A percentile compares a stretch with the other conserved stretches of the same genome.
phyloP scores from a whole-genome alignment of 1,140 invertebrate species.

The Leptinotarsa defecta region DNA sequence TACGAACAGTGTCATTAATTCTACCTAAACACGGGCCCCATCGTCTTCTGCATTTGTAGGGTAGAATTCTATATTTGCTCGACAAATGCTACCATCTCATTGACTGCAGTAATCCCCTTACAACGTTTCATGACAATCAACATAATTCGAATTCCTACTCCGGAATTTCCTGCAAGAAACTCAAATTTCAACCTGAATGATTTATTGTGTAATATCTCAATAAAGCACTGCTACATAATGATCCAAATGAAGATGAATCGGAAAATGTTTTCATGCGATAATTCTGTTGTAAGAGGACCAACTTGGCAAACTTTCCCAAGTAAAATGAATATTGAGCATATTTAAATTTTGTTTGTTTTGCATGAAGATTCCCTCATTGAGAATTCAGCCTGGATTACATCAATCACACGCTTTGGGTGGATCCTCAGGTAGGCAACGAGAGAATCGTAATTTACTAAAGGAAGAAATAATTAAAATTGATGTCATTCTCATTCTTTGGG shows the following conservation, averaged over 20 bases:
- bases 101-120: too few species aligned
- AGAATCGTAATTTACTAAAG: neutral
- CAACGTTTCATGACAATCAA: neutral
- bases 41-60: too few species aligned
- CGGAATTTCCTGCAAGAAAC: neutral
- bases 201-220: neutral
- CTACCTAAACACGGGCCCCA: too few species aligned
- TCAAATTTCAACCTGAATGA: neutral
- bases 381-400: neutral
- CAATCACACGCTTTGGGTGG: neutral
- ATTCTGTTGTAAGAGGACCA: slow-evolving; percentile 3
- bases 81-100: too few species aligned
- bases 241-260: neutral
- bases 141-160: neutral
- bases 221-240: neutral
- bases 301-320: neutral
- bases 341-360: neutral
- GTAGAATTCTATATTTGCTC: too few species aligned
- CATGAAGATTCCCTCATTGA: neutral
- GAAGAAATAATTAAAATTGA: neutral
- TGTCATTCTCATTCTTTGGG: neutral
- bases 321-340: neutral
- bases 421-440: neutral
- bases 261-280: neutral
- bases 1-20: too few species aligned